Evolutionary conservation across 2,888 invertebrate species (phyloP).

Genomic region (Cerastoderma edule): DNA sequence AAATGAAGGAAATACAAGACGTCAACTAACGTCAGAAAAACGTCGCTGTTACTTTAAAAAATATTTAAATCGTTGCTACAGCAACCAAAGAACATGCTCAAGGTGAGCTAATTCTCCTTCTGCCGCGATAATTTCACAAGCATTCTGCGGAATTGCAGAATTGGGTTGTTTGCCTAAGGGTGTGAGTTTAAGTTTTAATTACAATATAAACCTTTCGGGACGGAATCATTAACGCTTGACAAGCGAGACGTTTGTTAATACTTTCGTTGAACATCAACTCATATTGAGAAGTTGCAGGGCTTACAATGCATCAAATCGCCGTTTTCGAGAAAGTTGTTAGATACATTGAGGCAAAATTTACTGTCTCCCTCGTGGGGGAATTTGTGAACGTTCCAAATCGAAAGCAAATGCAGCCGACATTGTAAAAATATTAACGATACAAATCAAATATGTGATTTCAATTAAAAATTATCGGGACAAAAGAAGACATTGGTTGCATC

Average conservation of each 20-base stretch:
- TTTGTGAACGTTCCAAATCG: not conserved
- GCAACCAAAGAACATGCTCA: not conserved
- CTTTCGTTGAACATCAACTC: too few species aligned
- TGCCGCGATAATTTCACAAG: not conserved
- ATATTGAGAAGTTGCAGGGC: too few species aligned
- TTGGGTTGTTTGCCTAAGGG: not conserved
- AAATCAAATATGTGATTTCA: not conserved
- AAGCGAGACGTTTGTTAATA: too few species aligned
- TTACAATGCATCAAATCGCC: not conserved
- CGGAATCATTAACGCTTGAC: too few species aligned
- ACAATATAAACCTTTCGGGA: too few species aligned
- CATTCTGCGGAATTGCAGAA: not conserved
- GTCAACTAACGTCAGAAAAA: not conserved
- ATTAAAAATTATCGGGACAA: not conserved
- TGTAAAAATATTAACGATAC: not conserved
- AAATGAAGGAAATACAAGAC: not conserved
- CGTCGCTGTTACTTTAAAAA: not conserved
- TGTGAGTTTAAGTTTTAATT: not conserved
- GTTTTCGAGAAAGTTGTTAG: not conserved
- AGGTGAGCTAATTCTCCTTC: not conserved
- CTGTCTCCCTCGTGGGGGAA: not conserved
- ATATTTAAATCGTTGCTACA: not conserved
- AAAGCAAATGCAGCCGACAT: not conserved
- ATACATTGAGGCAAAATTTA: not conserved
- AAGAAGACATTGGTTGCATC: not conserved